Conservation (phyloP, 2,888 invertebrate species). For the Meteorus colon region DNA sequence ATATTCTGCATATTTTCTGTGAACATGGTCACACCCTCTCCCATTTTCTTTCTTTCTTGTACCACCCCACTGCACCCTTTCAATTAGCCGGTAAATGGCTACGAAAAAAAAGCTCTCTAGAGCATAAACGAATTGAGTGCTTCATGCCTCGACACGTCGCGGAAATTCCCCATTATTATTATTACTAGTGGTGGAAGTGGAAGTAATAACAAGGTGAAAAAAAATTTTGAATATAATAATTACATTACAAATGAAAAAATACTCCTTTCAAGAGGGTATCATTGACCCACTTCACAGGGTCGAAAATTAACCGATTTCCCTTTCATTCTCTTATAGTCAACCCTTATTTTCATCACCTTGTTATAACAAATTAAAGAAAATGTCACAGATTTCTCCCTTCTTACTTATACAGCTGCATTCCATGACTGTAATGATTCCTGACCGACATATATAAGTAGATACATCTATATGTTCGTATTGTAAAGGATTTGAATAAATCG, state of each 20-base stretch:
- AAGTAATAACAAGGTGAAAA: neutral
- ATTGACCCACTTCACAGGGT: too few relatives aligned
- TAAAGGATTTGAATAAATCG: constrained; percentile 11
- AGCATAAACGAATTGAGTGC: constrained; percentile 5
- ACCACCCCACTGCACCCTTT: constrained; percentile 3
- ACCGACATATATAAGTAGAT: neutral
- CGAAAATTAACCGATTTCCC: too few relatives aligned
- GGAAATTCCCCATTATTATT: constrained; percentile 3
- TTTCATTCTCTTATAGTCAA: neutral
- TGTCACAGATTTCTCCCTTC: too few relatives aligned
- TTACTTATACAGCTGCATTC: neutral
- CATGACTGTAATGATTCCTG: neutral
- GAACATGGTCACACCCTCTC: constrained; percentile 17
- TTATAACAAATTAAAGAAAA: too few relatives aligned
- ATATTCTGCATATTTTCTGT: constrained; percentile 19
- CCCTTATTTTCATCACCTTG: too few relatives aligned
- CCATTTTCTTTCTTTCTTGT: neutral
- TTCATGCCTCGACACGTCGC: constrained; percentile 24
- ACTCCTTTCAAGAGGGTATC: too few relatives aligned
- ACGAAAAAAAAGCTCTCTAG: constrained; percentile 13
- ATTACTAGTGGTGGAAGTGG: neutral
- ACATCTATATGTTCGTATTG: neutral
- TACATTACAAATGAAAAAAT: neutral
- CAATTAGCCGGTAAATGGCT: constrained; percentile 14
- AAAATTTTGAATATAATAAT: neutral